Percentiles rank a stretch among this genome's conserved stretches.
Evolutionary conservation across 2,113 vertebrate species (phyloP).

Genomic region (Pedetes capensis): DNA sequence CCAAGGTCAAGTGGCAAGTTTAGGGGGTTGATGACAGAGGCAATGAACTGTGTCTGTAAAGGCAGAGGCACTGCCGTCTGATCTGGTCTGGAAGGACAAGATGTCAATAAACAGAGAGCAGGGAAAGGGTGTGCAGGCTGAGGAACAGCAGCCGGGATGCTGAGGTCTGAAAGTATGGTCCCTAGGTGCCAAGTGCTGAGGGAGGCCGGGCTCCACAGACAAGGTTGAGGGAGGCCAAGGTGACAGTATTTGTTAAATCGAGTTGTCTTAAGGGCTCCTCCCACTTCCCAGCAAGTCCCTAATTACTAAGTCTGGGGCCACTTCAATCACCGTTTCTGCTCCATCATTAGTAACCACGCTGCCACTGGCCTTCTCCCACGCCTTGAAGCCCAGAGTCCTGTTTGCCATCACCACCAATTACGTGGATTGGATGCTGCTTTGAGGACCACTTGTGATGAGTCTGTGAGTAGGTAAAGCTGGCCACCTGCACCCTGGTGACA

Average conservation of each 20-base stretch:
- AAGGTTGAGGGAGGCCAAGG: neutral
- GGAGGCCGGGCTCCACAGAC: neutral
- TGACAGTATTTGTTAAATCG: neutral
- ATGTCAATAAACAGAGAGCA: too few species aligned
- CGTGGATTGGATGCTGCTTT: neutral
- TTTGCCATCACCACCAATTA: slow-evolving; percentile 47
- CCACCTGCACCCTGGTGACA: neutral
- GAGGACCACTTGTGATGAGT: neutral
- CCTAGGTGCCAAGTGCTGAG: too few species aligned
- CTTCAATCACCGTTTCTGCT: slow-evolving; percentile 56
- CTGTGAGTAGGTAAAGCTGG: neutral
- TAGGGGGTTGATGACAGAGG: too few species aligned
- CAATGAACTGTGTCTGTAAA: too few species aligned
- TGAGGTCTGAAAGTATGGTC: too few species aligned
- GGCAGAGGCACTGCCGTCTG: too few species aligned
- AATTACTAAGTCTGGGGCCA: slow-evolving; percentile 49
- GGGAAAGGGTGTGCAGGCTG: too few species aligned
- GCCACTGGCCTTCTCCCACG: slow-evolving; percentile 14
- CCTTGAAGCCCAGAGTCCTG: neutral
- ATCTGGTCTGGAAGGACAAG: too few species aligned
- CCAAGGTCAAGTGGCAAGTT: too few species aligned
- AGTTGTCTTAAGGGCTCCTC: neutral
- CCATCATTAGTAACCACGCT: slow-evolving; percentile 15
- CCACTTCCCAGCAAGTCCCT: slow-evolving; percentile 39
- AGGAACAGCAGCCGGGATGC: too few species aligned